Percentiles rank a stretch among this genome's conserved stretches.
Conservation (phyloP, 92 coral and sea anemone species). For the Epizoanthus scotinus region DNA sequence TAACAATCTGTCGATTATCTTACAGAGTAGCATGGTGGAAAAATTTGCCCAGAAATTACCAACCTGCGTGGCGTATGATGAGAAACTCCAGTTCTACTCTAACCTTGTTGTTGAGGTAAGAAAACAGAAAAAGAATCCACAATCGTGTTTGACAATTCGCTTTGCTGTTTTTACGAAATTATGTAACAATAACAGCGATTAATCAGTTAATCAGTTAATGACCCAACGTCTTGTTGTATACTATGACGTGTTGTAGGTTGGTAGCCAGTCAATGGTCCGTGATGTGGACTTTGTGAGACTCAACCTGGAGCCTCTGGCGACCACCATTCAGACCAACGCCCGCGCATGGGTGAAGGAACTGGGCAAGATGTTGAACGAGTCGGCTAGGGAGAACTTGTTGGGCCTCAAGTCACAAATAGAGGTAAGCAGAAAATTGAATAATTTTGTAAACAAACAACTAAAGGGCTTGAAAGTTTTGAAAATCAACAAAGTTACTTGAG, state of each 20-base stretch:
- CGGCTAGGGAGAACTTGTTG: constrained; percentile 87
- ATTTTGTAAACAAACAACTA: no score
- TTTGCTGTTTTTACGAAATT: no score
- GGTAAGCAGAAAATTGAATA: constrained; percentile 45
- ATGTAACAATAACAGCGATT: no score
- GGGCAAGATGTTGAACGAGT: constrained; percentile 89
- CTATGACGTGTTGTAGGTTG: constrained; percentile 67
- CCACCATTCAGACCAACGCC: constrained; percentile 94
- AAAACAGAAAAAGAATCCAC: background rate
- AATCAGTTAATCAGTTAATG: background rate
- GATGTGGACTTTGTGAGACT: constrained; percentile 93
- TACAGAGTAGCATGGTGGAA: constrained; percentile 96
- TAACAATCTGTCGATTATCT: background rate
- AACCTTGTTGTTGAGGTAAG: constrained; percentile 94
- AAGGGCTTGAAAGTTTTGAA: no score
- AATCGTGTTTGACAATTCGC: no score
- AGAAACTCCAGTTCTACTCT: constrained; percentile 97
- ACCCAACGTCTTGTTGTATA: background rate
- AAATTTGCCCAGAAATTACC: constrained; percentile 98
- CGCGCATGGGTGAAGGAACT: constrained; percentile 99
- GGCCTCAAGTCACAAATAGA: constrained; percentile 87
- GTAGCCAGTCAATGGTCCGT: constrained; percentile 82
- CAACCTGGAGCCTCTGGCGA: constrained; percentile 93
- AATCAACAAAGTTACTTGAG: no score
- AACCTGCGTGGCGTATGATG: constrained; percentile 94